A percentile compares a stretch with the other conserved stretches of the same genome.
Conservation (phyloP, 37 sponge, comb jelly and placozoan species). For the Tethya wilhelma region DNA sequence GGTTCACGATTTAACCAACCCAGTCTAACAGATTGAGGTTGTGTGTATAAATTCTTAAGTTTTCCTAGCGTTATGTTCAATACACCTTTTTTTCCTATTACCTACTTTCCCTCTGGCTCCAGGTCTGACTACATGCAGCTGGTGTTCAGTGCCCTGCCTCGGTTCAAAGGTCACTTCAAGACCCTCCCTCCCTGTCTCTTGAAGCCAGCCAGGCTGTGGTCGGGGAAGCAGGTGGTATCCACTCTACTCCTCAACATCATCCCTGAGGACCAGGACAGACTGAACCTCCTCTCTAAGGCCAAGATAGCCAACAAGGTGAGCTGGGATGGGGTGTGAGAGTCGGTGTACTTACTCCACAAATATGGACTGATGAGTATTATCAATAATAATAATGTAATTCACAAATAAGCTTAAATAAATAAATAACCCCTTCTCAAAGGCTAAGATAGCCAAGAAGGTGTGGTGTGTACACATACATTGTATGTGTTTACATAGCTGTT, state of each 20-base stretch:
- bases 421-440: too few species aligned
- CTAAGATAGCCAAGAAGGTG: too few species aligned
- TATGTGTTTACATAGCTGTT: too few species aligned
- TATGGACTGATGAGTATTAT: too few species aligned
- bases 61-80: too few species aligned
- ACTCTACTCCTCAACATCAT: constrained; percentile 86
- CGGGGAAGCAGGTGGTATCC: constrained; percentile 96
- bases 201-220: constrained; percentile 88
- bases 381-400: too few species aligned
- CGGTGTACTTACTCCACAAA: not conserved
- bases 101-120: too few species aligned
- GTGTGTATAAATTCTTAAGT: too few species aligned
- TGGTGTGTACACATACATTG: too few species aligned
- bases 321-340: not conserved
- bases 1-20: too few species aligned
- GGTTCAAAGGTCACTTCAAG: constrained; percentile 17
- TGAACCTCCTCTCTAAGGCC: constrained; percentile 80
- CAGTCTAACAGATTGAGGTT: too few species aligned
- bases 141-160: constrained; percentile 75
- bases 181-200: constrained; percentile 79
- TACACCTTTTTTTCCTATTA: not conserved
- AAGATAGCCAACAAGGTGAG: constrained; percentile 75
- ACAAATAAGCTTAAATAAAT: too few species aligned
- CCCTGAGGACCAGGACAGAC: constrained; percentile 52
- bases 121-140: constrained; percentile 82